Percentiles rank a stretch among this genome's conserved stretches.
These are phyloP conservation scores for Myotis myotis DNA, from an alignment of 2,797 vertebrate genomes.

Conservation along the genomic window DNA sequence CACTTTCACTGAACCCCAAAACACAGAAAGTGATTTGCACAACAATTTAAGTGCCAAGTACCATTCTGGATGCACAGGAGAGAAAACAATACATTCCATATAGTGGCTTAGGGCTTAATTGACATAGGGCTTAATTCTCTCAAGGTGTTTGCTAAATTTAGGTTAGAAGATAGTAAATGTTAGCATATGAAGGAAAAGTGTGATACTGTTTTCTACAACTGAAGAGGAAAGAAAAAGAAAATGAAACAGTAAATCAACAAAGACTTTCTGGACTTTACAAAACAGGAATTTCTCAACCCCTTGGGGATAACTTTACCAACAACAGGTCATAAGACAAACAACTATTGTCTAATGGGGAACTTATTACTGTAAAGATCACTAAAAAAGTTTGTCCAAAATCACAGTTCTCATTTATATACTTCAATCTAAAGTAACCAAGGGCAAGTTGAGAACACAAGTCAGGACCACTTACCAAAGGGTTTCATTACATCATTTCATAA, in stretches of 20 bases:
- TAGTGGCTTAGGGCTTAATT: not conserved
- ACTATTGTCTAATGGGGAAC: conserved; percentile 40
- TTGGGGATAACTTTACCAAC: conserved; percentile 61
- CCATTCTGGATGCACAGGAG: not conserved
- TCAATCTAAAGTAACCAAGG: not conserved
- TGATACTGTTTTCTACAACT: not conserved
- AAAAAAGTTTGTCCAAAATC: not conserved
- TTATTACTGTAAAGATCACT: conserved; percentile 40
- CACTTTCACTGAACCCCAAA: not conserved
- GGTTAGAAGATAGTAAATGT: not conserved
- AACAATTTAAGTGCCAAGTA: not conserved
- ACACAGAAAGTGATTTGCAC: not conserved
- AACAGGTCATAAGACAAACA: conserved; percentile 47
- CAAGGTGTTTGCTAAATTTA: not conserved
- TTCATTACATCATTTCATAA: not conserved
- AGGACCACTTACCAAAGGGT: not conserved
- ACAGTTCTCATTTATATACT: conserved; percentile 4
- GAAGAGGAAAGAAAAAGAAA: conserved; percentile 49
- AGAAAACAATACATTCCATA: not conserved
- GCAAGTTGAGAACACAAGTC: not conserved
- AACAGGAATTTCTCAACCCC: conserved; percentile 61
- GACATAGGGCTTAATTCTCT: not conserved
- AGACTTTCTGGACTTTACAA: conserved; percentile 52
- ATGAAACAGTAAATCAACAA: conserved; percentile 44
- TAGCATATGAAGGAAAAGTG: not conserved